Evolutionary conservation across 1,140 invertebrate genomes (phyloP).

Genomic region (Diorhabda sublineata): DNA sequence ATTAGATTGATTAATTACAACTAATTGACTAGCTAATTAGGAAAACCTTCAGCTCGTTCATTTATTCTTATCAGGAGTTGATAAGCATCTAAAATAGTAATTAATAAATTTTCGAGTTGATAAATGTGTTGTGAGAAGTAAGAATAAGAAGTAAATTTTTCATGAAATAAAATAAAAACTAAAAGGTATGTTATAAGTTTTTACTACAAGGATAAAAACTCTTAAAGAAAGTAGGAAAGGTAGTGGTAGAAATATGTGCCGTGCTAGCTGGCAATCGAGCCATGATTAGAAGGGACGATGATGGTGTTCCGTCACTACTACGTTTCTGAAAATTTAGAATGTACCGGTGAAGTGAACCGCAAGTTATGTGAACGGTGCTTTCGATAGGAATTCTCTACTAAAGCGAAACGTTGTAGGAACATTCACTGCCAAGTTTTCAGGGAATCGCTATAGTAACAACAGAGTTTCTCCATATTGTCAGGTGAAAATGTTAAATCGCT

Average conservation of each 20-base stretch:
- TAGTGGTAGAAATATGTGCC: constrained; percentile 5
- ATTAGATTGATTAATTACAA: too few relatives aligned
- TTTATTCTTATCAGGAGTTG: too few relatives aligned
- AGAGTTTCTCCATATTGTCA: not conserved
- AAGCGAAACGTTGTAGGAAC: constrained; percentile 4
- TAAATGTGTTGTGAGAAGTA: too few relatives aligned
- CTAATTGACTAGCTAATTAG: too few relatives aligned
- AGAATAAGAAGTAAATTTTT: too few relatives aligned
- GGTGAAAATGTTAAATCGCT: not conserved
- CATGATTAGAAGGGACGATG: constrained; percentile 12
- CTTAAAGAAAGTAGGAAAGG: not conserved
- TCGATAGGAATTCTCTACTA: constrained; percentile 3
- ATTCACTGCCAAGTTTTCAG: not conserved
- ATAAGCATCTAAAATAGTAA: too few relatives aligned
- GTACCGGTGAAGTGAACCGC: constrained; percentile 9
- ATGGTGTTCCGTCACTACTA: constrained; percentile 3
- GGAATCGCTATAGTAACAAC: not conserved
- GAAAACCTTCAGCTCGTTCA: too few relatives aligned
- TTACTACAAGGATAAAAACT: too few relatives aligned
- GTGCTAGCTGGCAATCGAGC: constrained; percentile 16
- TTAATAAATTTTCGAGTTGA: too few relatives aligned
- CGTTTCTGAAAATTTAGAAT: constrained; percentile 10
- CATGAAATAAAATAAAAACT: too few relatives aligned
- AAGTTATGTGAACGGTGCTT: constrained; percentile 12
- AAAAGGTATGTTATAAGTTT: too few relatives aligned